These are phyloP conservation scores for Siderastrea siderea DNA, from an alignment of 92 coral and sea anemone species.

Conservation along the genomic window DNA sequence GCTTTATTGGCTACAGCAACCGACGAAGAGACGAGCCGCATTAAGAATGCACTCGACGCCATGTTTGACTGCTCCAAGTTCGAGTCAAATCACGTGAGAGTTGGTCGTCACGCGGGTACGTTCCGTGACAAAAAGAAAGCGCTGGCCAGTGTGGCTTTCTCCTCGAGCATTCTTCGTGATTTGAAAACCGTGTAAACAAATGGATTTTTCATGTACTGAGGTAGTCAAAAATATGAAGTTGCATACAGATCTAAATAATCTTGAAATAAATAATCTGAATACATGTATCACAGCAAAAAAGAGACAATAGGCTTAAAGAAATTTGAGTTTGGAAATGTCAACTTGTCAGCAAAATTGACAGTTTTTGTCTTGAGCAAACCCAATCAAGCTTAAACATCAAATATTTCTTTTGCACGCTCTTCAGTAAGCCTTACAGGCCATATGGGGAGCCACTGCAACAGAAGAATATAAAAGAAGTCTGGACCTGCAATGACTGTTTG, in stretches of 20 bases:
- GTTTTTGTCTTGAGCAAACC: neutral
- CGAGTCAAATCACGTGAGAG: neutral
- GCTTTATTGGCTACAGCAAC: slow-evolving; percentile 97
- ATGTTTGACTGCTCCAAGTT: slow-evolving; percentile 7
- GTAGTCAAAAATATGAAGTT: too few species aligned
- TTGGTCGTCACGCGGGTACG: neutral
- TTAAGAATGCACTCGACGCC: slow-evolving; percentile 80
- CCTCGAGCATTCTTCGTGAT: too few species aligned
- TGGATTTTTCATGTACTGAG: too few species aligned
- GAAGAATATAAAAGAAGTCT: too few species aligned
- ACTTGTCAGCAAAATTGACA: too few species aligned
- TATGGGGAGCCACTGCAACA: neutral
- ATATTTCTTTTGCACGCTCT: neutral
- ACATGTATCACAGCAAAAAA: too few species aligned
- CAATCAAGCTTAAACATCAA: neutral
- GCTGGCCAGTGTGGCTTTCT: too few species aligned
- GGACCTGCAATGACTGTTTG: slow-evolving; percentile 13
- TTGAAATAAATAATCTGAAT: too few species aligned
- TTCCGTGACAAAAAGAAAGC: neutral
- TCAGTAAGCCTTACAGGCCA: neutral
- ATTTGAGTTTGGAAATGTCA: too few species aligned
- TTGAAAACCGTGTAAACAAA: too few species aligned
- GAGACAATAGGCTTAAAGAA: too few species aligned
- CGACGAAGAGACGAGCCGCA: slow-evolving; percentile 88
- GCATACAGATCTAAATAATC: too few species aligned